Evolutionary conservation across 2,888 invertebrate species (phyloP).

Genomic region (Dynastes grantii): DNA sequence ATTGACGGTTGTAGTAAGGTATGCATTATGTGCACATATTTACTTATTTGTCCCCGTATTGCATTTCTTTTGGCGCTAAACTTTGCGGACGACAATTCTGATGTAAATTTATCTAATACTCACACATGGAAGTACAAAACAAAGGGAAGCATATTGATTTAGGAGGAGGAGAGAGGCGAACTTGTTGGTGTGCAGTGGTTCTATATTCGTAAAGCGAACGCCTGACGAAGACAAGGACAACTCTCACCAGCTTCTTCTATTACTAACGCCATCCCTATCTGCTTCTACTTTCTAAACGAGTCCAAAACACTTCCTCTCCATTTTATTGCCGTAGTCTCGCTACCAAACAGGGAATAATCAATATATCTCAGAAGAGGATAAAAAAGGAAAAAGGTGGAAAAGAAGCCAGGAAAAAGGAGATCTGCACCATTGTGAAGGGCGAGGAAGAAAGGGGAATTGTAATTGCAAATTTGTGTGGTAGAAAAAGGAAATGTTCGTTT

Average conservation of each 20-base stretch:
- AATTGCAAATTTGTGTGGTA: slow-evolving; percentile 28
- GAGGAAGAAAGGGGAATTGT: slow-evolving; percentile 19
- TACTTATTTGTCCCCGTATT: not conserved
- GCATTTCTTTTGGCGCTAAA: not conserved
- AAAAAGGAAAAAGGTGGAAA: slow-evolving; percentile 9
- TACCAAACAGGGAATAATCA: slow-evolving; percentile 46
- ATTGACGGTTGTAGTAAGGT: not conserved
- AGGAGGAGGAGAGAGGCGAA: slow-evolving; percentile 21
- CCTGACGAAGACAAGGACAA: slow-evolving; percentile 15
- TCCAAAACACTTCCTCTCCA: slow-evolving; percentile 47
- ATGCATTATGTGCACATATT: not conserved
- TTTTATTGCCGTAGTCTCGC: slow-evolving; percentile 41
- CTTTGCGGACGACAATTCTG: slow-evolving; percentile 17
- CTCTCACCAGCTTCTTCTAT: slow-evolving; percentile 17
- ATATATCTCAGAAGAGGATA: slow-evolving; percentile 36
- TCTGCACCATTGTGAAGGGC: not conserved
- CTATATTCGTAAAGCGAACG: slow-evolving; percentile 7
- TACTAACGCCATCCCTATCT: slow-evolving; percentile 27
- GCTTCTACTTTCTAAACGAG: slow-evolving; percentile 40
- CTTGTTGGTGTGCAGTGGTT: slow-evolving; percentile 11
- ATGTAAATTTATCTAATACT: slow-evolving; percentile 41
- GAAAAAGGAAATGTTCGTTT: not conserved
- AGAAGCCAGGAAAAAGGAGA: slow-evolving; percentile 27
- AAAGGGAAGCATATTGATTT: slow-evolving; percentile 40
- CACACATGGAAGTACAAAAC: slow-evolving; percentile 38